phyloP scores from a whole-genome alignment of 2,888 invertebrate species.

The Cheiracanthium punctorium region DNA sequence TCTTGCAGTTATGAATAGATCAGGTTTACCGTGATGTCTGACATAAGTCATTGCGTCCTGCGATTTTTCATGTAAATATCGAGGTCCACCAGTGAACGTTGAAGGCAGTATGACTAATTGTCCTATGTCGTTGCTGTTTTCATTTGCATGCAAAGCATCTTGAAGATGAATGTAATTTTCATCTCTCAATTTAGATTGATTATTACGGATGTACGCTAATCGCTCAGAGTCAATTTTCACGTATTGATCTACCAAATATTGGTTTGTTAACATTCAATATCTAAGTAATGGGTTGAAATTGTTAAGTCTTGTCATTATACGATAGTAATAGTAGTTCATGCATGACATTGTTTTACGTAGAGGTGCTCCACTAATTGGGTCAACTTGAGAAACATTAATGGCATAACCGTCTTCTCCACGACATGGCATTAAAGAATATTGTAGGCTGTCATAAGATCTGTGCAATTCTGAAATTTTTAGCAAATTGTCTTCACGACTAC shows the following conservation, averaged over 20 bases:
- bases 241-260: not conserved
- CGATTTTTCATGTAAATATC: too few species aligned
- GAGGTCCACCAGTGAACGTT: too few species aligned
- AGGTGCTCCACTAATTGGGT: not conserved
- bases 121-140: too few species aligned
- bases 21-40: too few species aligned
- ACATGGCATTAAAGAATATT: not conserved
- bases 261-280: too few species aligned
- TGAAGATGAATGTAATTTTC: not conserved
- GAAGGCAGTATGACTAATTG: too few species aligned
- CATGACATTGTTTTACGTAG: not conserved
- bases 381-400: not conserved
- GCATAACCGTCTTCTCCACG: conserved; percentile 6
- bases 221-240: not conserved
- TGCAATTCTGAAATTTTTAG: not conserved
- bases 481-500: not conserved
- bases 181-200: not conserved
- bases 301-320: not conserved
- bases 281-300: too few species aligned
- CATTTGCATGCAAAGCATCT: not conserved
- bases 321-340: not conserved
- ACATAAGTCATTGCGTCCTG: too few species aligned
- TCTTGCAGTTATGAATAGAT: too few species aligned
- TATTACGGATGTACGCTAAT: not conserved
- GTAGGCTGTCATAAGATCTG: not conserved